A percentile compares a stretch with the other conserved stretches of the same genome.
Evolutionary conservation across 2,113 vertebrate species (phyloP).

Genomic region (Salvelinus fontinalis): DNA sequence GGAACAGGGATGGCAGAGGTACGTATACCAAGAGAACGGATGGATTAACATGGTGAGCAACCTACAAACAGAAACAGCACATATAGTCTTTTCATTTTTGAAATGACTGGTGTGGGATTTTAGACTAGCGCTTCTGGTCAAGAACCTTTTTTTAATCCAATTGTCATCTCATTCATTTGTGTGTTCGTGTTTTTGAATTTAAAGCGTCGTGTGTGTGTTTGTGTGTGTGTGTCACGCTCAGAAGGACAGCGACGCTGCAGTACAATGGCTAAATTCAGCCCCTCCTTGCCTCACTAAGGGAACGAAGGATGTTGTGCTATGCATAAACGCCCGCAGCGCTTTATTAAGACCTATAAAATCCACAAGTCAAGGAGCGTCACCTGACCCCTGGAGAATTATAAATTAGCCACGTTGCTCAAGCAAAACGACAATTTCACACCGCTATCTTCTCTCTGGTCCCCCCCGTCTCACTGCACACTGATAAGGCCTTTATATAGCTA

Average conservation of each 20-base stretch:
- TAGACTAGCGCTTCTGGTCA: no score
- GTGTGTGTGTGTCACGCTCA: conserved; percentile 16
- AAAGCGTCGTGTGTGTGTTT: not conserved
- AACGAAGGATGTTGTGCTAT: conserved; percentile 74
- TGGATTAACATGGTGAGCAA: no score
- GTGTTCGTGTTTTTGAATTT: no score
- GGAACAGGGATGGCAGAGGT: no score
- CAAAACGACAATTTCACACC: conserved; percentile 73
- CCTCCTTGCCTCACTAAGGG: conserved; percentile 67
- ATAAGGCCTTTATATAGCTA: no score
- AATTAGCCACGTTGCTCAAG: conserved; percentile 75
- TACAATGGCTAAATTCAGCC: conserved; percentile 57
- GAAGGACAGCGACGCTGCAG: conserved; percentile 40
- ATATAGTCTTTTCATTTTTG: no score
- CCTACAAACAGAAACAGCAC: no score
- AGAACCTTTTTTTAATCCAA: no score
- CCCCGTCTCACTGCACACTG: conserved; percentile 18
- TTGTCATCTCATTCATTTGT: no score
- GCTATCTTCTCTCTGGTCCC: conserved; percentile 32
- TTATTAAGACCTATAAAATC: conserved; percentile 81
- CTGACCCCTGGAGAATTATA: conserved; percentile 76
- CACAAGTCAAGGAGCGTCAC: conserved; percentile 71
- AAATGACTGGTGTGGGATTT: no score
- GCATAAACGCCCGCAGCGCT: conserved; percentile 76
- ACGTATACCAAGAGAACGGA: no score